These are phyloP conservation scores for Axis porcinus DNA, from an alignment of 2,113 vertebrate genomes.

Conservation along the genomic window DNA sequence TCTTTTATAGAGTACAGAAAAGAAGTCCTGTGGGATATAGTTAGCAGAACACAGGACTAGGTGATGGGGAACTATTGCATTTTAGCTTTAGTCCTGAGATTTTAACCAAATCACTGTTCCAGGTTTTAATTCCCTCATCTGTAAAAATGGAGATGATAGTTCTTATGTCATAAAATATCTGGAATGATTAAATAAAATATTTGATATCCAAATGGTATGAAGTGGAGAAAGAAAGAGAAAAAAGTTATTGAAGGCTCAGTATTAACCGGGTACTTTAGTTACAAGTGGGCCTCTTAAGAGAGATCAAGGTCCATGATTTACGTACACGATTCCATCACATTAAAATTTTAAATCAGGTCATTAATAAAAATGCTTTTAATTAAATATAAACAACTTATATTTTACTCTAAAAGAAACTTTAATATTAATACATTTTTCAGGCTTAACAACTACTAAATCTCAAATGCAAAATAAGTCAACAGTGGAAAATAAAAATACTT, in stretches of 20 bases:
- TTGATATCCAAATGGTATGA: background rate
- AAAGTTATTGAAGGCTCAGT: background rate
- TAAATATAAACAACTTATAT: constrained; percentile 16
- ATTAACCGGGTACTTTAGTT: background rate
- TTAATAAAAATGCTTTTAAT: constrained; percentile 36
- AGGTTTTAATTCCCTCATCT: constrained; percentile 1
- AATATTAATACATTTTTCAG: constrained; percentile 25
- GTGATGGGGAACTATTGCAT: background rate
- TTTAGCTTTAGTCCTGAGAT: background rate
- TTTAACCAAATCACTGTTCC: background rate
- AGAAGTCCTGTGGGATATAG: background rate
- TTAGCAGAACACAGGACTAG: background rate
- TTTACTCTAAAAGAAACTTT: constrained; percentile 32
- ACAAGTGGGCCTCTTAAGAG: background rate
- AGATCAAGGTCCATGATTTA: background rate
- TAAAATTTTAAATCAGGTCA: constrained; percentile 13
- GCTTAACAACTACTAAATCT: constrained; percentile 12
- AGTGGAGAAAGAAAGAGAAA: background rate
- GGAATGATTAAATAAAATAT: constrained; percentile 13
- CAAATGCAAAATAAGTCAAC: constrained; percentile 40
- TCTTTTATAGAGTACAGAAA: background rate
- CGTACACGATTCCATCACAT: background rate
- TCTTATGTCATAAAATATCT: background rate
- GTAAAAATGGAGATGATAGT: background rate
- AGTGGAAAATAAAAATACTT: constrained; percentile 48